Evolutionary conservation across 2,113 vertebrate species (phyloP), one percentile per base, ranked within the genome.

Genomic region (Rhea pennata): DNA sequence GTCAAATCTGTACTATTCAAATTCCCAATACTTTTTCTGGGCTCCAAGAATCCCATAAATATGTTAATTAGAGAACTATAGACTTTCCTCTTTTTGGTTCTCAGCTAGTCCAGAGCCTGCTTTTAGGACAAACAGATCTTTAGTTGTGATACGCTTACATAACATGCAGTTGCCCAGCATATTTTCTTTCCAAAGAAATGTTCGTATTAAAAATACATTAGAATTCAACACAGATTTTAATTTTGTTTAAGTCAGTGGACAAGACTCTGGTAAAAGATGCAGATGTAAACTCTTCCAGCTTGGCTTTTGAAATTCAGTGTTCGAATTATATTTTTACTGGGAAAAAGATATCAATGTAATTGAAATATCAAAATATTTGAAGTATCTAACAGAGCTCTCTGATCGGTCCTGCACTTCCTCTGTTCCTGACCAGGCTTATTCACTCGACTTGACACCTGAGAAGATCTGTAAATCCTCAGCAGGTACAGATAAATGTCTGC

Each of bases 1-100:
- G 21, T 92, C 40, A 92, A 88, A 51, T 67, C 8, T 56, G 66
- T 67, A 21, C 40, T 82, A 15, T 79, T 70, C 44, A 87, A 67
- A 85, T 74, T 92, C 58, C 48, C 64, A 33, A 31, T 29, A 54
- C 39, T 46, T 91, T 81, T 77, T 72, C 66, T 83, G 39, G 79
- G 39, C 61, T 86, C 12, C 42, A 53, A 44, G 40, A 46, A 40
- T 59, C 19, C n/a, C 50, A 71, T 91, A 96, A 95, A 90, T 74
- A 96, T 82, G 66, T 76, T 95, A 88, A 90, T 84, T 86, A 84
- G 48, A 50, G 69, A 87, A 65, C 33, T 81, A 84, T 88, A 93
- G 54, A 86, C 75, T 87, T 85, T 46, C 54, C 61, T 78, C 78
- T 87, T 78, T 59, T 84, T 33, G 54, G 9, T 88, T 90, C 79